These are phyloP conservation scores for Lepidocolaptes lacrymiger DNA, from an alignment of 2,797 vertebrate species.

Conservation along the genomic window DNA sequence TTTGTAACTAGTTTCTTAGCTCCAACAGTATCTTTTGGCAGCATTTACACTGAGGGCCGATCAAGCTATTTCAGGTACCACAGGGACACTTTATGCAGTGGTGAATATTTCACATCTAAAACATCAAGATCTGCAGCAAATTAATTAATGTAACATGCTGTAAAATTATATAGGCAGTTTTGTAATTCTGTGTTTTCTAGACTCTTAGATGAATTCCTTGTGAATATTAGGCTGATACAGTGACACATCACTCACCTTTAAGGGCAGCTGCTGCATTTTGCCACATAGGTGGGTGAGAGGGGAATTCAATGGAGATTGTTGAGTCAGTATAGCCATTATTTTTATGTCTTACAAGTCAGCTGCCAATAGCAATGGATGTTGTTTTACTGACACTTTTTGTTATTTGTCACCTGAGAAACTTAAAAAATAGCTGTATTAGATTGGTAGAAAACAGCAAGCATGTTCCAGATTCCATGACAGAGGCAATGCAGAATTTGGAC, in stretches of 20 bases:
- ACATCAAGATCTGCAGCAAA: background rate
- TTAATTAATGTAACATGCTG: background rate
- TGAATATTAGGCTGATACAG: background rate
- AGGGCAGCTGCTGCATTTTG: background rate
- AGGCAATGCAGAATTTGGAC: background rate
- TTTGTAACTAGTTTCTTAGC: background rate
- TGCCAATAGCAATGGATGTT: background rate
- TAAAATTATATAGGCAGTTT: background rate
- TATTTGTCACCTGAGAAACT: background rate
- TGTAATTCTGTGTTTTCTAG: background rate
- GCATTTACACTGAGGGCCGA: background rate
- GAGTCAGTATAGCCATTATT: background rate
- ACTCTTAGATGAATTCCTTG: background rate
- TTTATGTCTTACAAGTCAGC: background rate
- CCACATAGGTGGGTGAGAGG: background rate
- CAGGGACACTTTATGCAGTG: background rate
- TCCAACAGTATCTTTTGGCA: background rate
- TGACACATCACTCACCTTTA: background rate
- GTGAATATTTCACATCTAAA: background rate
- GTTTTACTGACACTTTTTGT: background rate
- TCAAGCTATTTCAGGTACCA: background rate
- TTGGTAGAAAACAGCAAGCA: background rate
- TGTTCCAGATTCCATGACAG: background rate
- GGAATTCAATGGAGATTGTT: background rate
- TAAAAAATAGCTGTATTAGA: background rate